Evolutionary conservation across 2,797 vertebrate species (phyloP).

Genomic region (Malacoctenus gilli): DNA sequence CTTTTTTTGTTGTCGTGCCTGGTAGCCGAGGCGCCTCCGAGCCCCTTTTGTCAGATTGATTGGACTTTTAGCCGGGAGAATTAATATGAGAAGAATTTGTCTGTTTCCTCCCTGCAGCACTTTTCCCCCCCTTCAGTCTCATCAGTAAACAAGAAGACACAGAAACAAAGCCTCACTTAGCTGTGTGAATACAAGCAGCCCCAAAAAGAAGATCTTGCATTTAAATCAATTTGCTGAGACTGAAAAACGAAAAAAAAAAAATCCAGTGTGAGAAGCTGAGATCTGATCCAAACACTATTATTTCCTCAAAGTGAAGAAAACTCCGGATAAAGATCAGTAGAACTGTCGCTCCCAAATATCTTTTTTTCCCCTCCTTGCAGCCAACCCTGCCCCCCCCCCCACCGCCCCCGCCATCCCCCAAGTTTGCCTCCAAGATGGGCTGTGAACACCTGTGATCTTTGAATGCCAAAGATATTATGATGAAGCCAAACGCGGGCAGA

Average conservation of each 20-base stretch:
- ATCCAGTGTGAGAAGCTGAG: not conserved
- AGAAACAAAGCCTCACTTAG: conserved; percentile 65
- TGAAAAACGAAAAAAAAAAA: conserved; percentile 45
- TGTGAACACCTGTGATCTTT: too few species aligned
- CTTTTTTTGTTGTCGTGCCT: conserved; percentile 64
- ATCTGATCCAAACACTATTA: too few species aligned
- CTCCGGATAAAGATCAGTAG: too few species aligned
- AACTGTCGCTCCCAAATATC: too few species aligned
- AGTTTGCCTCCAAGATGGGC: too few species aligned
- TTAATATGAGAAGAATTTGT: conserved; percentile 75
- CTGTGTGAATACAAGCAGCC: conserved; percentile 74
- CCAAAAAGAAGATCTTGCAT: conserved; percentile 63
- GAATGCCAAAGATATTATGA: too few species aligned
- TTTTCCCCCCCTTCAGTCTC: conserved; percentile 59
- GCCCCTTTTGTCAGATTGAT: conserved; percentile 75
- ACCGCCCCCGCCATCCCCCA: too few species aligned
- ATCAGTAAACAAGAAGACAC: conserved; percentile 77
- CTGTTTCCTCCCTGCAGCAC: conserved; percentile 56
- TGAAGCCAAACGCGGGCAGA: too few species aligned
- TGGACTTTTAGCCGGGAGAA: conserved; percentile 76
- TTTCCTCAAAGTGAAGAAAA: too few species aligned
- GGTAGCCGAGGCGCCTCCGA: conserved; percentile 59
- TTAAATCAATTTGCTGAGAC: conserved; percentile 63
- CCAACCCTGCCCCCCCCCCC: too few species aligned
- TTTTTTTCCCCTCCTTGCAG: too few species aligned